A percentile compares a stretch with the other conserved stretches of the same genome.
phyloP scores from a whole-genome alignment of 2,888 invertebrate species.

The Pinctada fucata region DNA sequence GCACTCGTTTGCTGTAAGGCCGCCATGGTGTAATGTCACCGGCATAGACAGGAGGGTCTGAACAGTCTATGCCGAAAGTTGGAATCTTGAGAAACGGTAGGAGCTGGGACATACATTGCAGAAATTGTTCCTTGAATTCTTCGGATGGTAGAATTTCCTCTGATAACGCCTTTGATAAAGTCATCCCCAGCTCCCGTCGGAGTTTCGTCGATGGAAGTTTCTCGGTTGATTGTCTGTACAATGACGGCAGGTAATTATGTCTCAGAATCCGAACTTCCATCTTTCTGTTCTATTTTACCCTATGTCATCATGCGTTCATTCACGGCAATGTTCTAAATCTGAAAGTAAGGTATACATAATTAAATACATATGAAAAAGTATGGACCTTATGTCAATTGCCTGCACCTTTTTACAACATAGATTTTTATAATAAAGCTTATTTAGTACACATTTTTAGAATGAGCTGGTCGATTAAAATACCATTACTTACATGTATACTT shows the following conservation, averaged over 20 bases:
- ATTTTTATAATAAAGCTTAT: too few relatives aligned
- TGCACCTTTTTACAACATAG: too few relatives aligned
- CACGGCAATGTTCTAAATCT: too few relatives aligned
- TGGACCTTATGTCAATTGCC: too few relatives aligned
- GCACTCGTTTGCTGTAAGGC: constrained; percentile 22
- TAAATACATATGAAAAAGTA: too few relatives aligned
- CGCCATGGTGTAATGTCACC: constrained; percentile 39
- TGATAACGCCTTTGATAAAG: constrained; percentile 27
- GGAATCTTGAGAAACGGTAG: constrained; percentile 25
- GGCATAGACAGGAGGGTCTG: constrained; percentile 33
- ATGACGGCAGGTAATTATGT: constrained; percentile 37
- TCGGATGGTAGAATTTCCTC: constrained; percentile 15
- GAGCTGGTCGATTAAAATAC: too few relatives aligned
- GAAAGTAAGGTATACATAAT: too few relatives aligned
- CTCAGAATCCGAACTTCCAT: constrained; percentile 35
- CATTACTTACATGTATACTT: too few relatives aligned
- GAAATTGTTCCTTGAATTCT: constrained; percentile 27
- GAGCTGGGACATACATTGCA: constrained; percentile 25
- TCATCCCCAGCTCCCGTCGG: constrained; percentile 34
- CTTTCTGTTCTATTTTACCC: neutral
- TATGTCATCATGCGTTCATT: too few relatives aligned
- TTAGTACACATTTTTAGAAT: too few relatives aligned
- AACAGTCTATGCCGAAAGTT: constrained; percentile 29
- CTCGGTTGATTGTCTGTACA: constrained; percentile 36
- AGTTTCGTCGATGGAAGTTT: constrained; percentile 30